phyloP scores from a whole-genome alignment of 2,797 vertebrate species.

The Chiroxiphia lanceolata region DNA sequence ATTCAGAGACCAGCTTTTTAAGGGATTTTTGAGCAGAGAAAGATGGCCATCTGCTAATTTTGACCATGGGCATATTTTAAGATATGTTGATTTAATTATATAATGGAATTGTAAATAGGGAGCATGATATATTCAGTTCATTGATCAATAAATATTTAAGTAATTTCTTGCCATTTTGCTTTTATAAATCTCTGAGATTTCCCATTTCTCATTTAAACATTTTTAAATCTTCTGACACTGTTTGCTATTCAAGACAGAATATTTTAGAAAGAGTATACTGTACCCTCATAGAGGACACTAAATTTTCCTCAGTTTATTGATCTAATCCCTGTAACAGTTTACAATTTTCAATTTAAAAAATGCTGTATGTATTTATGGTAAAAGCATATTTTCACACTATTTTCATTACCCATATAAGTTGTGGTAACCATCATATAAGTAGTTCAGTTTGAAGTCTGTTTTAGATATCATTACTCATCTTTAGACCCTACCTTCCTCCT shows the following conservation, averaged over 20 bases:
- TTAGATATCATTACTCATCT: background rate
- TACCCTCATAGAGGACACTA: background rate
- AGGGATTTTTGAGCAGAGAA: constrained; percentile 1
- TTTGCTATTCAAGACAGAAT: background rate
- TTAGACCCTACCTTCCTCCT: background rate
- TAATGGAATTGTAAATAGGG: background rate
- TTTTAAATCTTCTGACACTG: background rate
- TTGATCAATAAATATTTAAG: background rate
- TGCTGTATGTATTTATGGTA: background rate
- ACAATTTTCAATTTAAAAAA: background rate
- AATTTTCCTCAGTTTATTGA: background rate
- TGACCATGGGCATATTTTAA: constrained; percentile 29
- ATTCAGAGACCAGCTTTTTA: constrained; percentile 9
- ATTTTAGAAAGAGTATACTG: background rate
- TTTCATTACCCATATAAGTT: background rate
- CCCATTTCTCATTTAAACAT: background rate
- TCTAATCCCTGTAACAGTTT: background rate
- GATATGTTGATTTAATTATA: background rate
- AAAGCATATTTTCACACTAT: background rate
- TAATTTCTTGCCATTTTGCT: background rate
- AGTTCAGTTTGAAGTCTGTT: background rate
- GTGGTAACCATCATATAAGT: background rate
- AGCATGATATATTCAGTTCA: background rate
- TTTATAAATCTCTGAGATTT: background rate
- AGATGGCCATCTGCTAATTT: constrained; percentile 31